Conservation (phyloP, 2,797 vertebrate genomes). For the Pampus argenteus region DNA sequence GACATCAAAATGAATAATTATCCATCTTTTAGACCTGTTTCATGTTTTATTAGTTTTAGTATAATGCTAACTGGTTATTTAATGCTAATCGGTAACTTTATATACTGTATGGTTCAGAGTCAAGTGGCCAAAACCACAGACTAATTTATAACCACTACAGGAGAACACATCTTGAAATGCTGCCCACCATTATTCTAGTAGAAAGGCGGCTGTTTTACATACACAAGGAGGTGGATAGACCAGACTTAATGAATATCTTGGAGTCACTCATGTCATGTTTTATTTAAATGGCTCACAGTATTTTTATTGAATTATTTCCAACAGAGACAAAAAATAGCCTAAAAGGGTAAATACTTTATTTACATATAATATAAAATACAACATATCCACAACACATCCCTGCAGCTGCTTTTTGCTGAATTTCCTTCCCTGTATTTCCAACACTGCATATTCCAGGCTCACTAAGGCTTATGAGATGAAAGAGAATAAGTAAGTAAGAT, state of each 20-base stretch:
- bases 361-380: not conserved
- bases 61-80: not conserved
- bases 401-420: conserved; percentile 34
- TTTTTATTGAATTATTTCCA: conserved; percentile 43
- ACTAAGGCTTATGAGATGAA: conserved; percentile 62
- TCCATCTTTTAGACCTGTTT: not conserved
- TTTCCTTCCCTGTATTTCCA: conserved; percentile 35
- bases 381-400: conserved; percentile 10
- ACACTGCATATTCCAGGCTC: conserved; percentile 34
- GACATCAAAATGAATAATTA: not conserved
- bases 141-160: not conserved
- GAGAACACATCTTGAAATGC: conserved; percentile 7
- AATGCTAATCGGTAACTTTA: not conserved
- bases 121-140: not conserved
- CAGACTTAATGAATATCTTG: conserved; percentile 47
- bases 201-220: conserved; percentile 1
- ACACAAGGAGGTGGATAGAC: conserved; percentile 21
- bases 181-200: conserved; percentile 7
- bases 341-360: conserved; percentile 24
- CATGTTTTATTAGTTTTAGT: not conserved
- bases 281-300: conserved; percentile 46
- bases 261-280: conserved; percentile 41
- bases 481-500: conserved; percentile 72
- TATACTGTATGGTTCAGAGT: not conserved
- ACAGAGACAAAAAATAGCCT: conserved; percentile 37